phyloP scores from a whole-genome alignment of 2,797 vertebrate genomes.

The Molossus molossus region DNA sequence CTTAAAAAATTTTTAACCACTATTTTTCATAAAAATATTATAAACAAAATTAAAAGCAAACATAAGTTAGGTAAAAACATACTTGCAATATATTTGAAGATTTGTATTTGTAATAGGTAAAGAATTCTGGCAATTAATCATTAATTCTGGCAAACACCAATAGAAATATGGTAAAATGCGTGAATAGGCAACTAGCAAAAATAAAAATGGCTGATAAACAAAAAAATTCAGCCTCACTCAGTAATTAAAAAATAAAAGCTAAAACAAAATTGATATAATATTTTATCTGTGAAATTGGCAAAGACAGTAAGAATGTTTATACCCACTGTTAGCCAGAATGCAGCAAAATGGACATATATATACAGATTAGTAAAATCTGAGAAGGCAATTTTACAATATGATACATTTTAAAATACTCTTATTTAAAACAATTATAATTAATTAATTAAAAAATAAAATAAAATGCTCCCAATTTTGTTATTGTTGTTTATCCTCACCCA shows the following conservation, averaged over 20 bases:
- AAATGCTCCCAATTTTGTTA: too few relatives aligned
- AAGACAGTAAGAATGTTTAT: background rate
- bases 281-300: background rate
- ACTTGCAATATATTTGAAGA: background rate
- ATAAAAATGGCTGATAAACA: background rate
- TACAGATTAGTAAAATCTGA: background rate
- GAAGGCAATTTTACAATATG: background rate
- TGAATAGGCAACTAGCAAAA: background rate
- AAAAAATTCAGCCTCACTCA: background rate
- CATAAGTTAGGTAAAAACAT: background rate
- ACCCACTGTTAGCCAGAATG: background rate
- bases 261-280: background rate
- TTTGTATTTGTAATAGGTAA: slow-evolving; percentile 1
- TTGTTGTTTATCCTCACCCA: too few relatives aligned
- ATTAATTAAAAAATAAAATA: too few relatives aligned
- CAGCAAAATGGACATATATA: background rate
- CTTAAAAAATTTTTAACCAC: background rate
- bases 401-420: background rate
- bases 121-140: slow-evolving; percentile 4
- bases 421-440: too few relatives aligned
- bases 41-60: slow-evolving; percentile 27
- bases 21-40: slow-evolving; percentile 41
- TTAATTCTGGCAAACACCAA: background rate
- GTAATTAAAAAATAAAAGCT: background rate
- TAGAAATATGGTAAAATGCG: slow-evolving; percentile 9